phyloP scores from a whole-genome alignment of 2,797 vertebrate species.

The Vireo griseus region DNA sequence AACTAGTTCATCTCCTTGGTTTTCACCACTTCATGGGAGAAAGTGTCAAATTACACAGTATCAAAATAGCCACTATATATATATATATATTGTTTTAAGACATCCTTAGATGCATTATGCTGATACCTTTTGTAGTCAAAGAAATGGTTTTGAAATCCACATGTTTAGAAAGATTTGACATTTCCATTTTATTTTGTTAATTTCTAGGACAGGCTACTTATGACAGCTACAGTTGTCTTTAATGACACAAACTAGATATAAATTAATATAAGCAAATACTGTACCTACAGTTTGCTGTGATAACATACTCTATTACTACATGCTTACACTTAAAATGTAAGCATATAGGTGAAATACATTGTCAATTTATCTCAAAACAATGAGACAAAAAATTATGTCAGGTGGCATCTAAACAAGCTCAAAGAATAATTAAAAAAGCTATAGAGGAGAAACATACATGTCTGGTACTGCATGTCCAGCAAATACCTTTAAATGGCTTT shows the following conservation, averaged over 20 bases:
- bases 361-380: neutral
- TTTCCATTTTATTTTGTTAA: conserved; percentile 2
- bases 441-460: neutral
- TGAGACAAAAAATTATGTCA: neutral
- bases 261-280: neutral
- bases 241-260: neutral
- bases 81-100: neutral
- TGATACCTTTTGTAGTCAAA: neutral
- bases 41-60: conserved; percentile 40
- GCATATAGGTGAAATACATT: neutral
- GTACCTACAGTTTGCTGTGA: neutral
- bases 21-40: conserved; percentile 16
- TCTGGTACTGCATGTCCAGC: neutral
- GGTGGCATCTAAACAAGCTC: neutral
- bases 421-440: neutral
- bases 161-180: neutral
- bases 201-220: neutral
- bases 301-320: neutral
- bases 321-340: neutral
- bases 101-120: neutral
- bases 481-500: neutral
- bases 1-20: conserved; percentile 19
- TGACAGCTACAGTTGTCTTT: neutral
- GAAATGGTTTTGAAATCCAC: neutral
- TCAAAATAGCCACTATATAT: neutral